These are phyloP conservation scores for Microtus montanus DNA, from an alignment of 2,113 vertebrate genomes.

Conservation along the genomic window DNA sequence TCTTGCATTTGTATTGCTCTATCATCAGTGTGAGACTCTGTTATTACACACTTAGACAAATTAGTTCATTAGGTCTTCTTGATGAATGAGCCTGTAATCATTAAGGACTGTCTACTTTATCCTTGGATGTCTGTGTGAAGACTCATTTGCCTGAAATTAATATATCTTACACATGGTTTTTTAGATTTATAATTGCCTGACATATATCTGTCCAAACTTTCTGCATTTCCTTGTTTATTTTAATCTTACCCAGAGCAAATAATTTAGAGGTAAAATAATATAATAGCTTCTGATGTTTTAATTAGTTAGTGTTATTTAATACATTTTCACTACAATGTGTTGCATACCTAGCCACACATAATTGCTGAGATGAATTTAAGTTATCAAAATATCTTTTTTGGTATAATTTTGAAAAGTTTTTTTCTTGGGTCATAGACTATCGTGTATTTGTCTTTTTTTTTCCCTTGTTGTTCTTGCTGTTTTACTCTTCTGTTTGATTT, in stretches of 20 bases:
- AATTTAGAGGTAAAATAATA: not conserved
- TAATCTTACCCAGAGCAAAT: not conserved
- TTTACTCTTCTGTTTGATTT: not conserved
- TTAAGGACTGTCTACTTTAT: not conserved
- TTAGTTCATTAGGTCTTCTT: conserved; percentile 15
- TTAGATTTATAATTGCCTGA: not conserved
- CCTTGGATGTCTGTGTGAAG: not conserved
- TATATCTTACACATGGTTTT: not conserved
- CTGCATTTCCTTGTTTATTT: not conserved
- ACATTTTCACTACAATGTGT: not conserved
- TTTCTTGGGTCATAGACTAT: not conserved
- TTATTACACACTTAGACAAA: conserved; percentile 34
- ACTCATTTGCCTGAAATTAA: not conserved
- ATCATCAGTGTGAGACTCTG: not conserved
- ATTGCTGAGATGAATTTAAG: not conserved
- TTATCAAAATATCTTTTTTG: not conserved
- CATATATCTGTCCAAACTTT: not conserved
- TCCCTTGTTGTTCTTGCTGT: not conserved
- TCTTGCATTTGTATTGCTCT: not conserved
- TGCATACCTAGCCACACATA: not conserved
- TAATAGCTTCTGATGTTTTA: not conserved
- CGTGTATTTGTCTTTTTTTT: not conserved
- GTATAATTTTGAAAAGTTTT: not conserved
- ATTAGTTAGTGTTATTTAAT: not conserved
- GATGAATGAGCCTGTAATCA: not conserved